Evolutionary conservation across 2,797 vertebrate genomes (phyloP).

Genomic region (Phalloptychus januarius): DNA sequence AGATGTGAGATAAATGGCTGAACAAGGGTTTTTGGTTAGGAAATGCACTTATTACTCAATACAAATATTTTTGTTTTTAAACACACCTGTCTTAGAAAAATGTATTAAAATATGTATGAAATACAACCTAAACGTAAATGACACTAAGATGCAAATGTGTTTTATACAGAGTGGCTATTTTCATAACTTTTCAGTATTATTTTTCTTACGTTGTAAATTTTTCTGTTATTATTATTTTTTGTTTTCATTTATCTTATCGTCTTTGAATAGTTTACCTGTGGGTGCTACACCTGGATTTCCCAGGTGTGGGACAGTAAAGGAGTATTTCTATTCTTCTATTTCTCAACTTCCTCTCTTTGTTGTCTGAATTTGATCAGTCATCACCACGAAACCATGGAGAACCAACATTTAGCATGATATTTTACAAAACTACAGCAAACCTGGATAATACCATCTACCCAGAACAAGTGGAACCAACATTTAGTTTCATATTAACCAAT

Average conservation of each 20-base stretch:
- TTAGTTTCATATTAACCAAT: too few relatives aligned
- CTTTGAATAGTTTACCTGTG: not conserved
- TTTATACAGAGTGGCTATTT: too few relatives aligned
- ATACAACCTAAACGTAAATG: not conserved
- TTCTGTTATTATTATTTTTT: not conserved
- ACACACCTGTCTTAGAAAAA: not conserved
- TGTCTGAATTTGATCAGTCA: not conserved
- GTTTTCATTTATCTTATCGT: not conserved
- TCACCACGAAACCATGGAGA: not conserved
- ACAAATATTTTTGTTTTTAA: not conserved
- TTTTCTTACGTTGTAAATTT: too few relatives aligned
- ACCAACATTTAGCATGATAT: too few relatives aligned
- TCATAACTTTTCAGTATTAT: too few relatives aligned
- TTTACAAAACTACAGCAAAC: too few relatives aligned
- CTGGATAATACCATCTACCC: too few relatives aligned
- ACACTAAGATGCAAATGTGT: too few relatives aligned
- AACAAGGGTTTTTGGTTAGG: not conserved
- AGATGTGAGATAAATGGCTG: not conserved
- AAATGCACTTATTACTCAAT: not conserved
- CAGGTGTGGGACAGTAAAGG: not conserved
- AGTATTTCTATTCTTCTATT: not conserved
- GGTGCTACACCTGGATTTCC: not conserved
- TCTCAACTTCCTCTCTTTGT: not conserved
- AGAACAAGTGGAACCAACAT: too few relatives aligned
- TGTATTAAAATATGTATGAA: not conserved